Percentiles rank a stretch among this genome's conserved stretches.
Evolutionary conservation across 2,797 vertebrate genomes (phyloP).

Genomic region (Crocidura indochinensis): DNA sequence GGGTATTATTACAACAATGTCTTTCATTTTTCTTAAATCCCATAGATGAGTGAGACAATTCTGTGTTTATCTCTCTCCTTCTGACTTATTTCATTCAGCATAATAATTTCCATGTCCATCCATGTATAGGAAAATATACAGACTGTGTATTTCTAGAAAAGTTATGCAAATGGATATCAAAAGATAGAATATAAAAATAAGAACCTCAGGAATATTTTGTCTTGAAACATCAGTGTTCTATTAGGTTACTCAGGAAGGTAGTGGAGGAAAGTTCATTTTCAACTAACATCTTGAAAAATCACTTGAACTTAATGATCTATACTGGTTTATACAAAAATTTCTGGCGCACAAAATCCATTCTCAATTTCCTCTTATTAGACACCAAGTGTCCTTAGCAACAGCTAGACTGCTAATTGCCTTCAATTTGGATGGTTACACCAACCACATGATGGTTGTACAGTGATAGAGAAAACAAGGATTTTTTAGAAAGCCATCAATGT

Average conservation of each 20-base stretch:
- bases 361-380: neutral
- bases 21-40: too few species aligned
- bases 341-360: neutral
- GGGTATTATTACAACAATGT: too few species aligned
- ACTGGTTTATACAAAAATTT: neutral
- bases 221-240: neutral
- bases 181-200: neutral
- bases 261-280: neutral
- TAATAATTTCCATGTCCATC: too few species aligned
- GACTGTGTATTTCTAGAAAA: neutral
- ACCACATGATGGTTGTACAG: neutral
- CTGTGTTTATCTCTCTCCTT: too few species aligned
- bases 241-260: neutral
- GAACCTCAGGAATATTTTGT: neutral
- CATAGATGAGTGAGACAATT: too few species aligned
- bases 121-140: neutral
- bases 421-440: neutral
- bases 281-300: constrained; percentile 28
- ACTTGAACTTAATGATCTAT: neutral
- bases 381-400: neutral
- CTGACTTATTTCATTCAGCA: too few species aligned
- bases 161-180: neutral
- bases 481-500: constrained; percentile 1
- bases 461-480: neutral
- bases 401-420: neutral